Base-by-base conservation (phyloP, 2,888 invertebrate genomes). In the Isoperla grammatica region DNA sequence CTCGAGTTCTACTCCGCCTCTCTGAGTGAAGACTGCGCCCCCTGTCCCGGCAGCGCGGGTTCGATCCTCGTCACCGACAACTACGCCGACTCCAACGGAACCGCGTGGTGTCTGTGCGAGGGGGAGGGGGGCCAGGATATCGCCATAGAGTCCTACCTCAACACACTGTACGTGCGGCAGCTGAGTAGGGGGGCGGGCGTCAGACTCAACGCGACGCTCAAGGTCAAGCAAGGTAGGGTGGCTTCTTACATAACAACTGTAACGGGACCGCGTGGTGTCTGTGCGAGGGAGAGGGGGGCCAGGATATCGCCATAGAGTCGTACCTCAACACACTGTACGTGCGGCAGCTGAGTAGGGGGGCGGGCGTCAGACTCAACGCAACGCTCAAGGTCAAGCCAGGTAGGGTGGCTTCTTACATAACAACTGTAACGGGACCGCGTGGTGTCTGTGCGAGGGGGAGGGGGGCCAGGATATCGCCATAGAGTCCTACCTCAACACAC, bases 211-310 rank as follows among this genome's bases (percentile, higher is more conserved):
- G 83, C 84, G 11, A 76, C 83, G 0, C 73, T 88, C 6, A 73
- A 78, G 53, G 81, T 86, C 23, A 81, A 81, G 66, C 72, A 76
- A 71, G 83, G 83, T 80, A 65, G 67, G 61, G 62, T 19, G n/a
- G n/a, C n/a, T n/a, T n/a, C n/a, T n/a, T n/a, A n/a, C n/a, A n/a
- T n/a, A n/a, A n/a, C 0, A 86, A 86, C 67, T 76, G 76, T 65
- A 87, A 87, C 71, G 87, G 87, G 37, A 86, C 86, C 0, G 76
- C 78, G 56, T 87, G 87, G 87, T 79, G 78, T 29, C 75, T 87
- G 29, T 87, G 87, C 68, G 79, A 78, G 63, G 70, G 72, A 4
- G 20, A 35, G 15, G 46, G 11, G n/a, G 55, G 57, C 4, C 55
- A 46, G 3, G 78, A 79, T 0, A 74, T 81, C 56, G 76, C 84